Base-by-base conservation (phyloP, 2,888 invertebrate species). In the Ptilodon capucinus region DNA sequence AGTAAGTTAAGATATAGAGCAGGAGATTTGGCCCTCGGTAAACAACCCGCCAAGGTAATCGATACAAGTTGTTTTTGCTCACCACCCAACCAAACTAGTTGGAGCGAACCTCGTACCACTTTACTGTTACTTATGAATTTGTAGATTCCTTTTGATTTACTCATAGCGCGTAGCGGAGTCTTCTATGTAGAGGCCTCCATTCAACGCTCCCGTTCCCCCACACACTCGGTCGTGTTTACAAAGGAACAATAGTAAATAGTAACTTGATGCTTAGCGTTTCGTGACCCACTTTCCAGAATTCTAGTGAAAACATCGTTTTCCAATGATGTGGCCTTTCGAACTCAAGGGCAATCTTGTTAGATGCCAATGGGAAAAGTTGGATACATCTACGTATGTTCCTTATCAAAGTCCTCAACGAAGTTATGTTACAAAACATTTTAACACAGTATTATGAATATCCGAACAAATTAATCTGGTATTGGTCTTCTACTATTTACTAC, bases 1-100 rank as follows among this genome's bases (percentile, higher is more conserved):
- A 81, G 84, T 86, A 84, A 84, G 86, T 84, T 57, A 81, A 80
- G 81, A 76, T 79, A 63, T 79, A 79, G 74, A 72, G 63, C 71
- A 68, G 69, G 71, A 71, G 78, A 74, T 71, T 71, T 68, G 62
- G 72, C 62, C 60, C 61, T 54, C 54, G 59, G 61, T 61, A 56
- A 56, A 55, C 55, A 52, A 39, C 51, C 49, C 49, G 51, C 58
- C 59, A 57, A 68, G 63, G 57, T 57, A 59, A 62, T 66, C 63
- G 46, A 67, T 60, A 63, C 57, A 51, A 54, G 53, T 46, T 56
- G 60, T 57, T 62, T 57, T 58, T 51, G 50, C 45, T 14, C 35
- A 36, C 35, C 13, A 57, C 54, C 40, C 21, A 48, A 34, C 44
- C 50, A 47, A 46, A 42, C 55, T 58, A 51, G 56, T 56, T 58